Conservation (phyloP, 2,797 vertebrate species). For the Girardinus metallicus region DNA sequence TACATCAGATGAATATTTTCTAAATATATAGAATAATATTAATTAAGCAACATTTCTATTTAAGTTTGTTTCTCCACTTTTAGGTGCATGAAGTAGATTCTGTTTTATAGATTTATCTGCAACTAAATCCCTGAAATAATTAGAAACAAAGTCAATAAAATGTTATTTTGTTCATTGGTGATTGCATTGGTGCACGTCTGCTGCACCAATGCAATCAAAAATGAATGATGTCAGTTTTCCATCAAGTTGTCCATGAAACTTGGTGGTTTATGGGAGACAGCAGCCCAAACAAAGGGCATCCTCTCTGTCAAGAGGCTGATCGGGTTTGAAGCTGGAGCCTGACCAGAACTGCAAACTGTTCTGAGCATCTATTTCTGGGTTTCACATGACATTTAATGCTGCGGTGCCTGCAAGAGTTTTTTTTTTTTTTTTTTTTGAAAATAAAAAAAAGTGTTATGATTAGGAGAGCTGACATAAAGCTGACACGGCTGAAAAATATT, state of each 20-base stretch:
- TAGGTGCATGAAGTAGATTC: neutral
- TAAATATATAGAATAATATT: neutral
- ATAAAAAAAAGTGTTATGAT: conserved; percentile 3
- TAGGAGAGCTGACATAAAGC: neutral
- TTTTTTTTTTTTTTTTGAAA: conserved; percentile 12
- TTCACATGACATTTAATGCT: conserved; percentile 32
- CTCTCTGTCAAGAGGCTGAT: conserved; percentile 12
- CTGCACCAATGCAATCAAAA: neutral
- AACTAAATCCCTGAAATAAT: neutral
- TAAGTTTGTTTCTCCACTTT: neutral
- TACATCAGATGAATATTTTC: neutral
- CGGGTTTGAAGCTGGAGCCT: conserved; percentile 3
- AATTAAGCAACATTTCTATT: neutral
- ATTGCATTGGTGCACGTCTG: no score
- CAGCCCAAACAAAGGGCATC: conserved; percentile 25
- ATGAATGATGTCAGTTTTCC: neutral
- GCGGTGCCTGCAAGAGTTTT: conserved; percentile 13
- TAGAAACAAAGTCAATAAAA: neutral
- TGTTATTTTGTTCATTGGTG: neutral
- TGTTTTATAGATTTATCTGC: neutral
- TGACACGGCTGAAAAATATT: neutral
- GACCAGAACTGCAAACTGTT: conserved; percentile 17
- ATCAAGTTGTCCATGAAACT: conserved; percentile 12
- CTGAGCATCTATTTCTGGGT: conserved; percentile 40
- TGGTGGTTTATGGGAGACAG: conserved; percentile 8